Conservation (phyloP, 2,797 vertebrate species). For the Pyrrhura leucotis region DNA sequence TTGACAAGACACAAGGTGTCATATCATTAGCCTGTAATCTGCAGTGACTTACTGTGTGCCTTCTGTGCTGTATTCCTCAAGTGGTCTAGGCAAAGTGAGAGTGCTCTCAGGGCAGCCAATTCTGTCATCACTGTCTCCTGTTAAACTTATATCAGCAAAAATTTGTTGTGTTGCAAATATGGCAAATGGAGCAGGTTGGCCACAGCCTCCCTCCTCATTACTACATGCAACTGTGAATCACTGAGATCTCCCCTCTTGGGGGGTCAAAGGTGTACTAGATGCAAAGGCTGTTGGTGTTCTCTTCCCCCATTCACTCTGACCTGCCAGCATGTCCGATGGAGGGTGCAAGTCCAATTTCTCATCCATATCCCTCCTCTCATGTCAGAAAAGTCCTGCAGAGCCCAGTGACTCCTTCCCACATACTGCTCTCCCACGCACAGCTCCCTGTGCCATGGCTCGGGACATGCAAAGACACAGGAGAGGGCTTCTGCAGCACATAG, state of each 20-base stretch:
- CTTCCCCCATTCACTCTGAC: not conserved
- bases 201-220: not conserved
- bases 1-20: constrained; percentile 31
- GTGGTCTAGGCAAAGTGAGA: not conserved
- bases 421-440: not conserved
- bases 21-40: constrained; percentile 40
- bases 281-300: not conserved
- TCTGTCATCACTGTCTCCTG: not conserved
- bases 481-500: constrained; percentile 13
- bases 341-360: not conserved
- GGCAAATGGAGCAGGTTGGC: not conserved
- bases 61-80: not conserved
- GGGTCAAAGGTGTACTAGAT: not conserved
- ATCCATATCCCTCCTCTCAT: accelerated
- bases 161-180: not conserved
- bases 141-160: not conserved
- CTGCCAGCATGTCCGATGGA: accelerated
- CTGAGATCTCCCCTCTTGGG: not conserved
- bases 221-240: not conserved
- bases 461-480: not conserved
- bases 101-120: not conserved
- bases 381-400: not conserved
- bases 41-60: not conserved
- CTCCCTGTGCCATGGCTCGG: not conserved
- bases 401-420: not conserved